Evolutionary conservation across 1,140 invertebrate genomes (phyloP), one percentile per base, ranked within the genome.

Genomic region (Sipha flava): DNA sequence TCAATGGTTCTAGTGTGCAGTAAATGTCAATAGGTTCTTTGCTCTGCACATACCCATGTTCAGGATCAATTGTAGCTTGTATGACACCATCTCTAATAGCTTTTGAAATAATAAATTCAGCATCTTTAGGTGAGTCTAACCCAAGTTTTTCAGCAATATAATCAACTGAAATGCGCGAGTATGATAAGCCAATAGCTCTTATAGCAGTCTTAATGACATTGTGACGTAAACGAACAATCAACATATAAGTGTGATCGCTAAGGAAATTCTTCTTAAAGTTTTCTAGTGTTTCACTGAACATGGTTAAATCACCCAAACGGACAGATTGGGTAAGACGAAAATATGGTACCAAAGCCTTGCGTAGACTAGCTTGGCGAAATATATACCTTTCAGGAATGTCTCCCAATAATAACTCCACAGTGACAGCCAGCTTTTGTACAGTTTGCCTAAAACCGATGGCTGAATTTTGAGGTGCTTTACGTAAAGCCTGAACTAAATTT

Each of bases 141-240:
- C 94, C 92, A 29, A 99, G 86, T 84, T 99, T 99, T 81, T 90
- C 89, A 10, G 97, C 96, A 83, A 99, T 97, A 86, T 99, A 96
- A 79, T 91, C 89, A 0, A 98, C 92, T 12, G 95, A 97, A 82
- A 99, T 99, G 68, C 95, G 89, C 0, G 97, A 98, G 86, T 99
- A 99, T 0, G 97, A 98, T 1, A 97, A 85, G 16, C 95, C 97
- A 85, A 99, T 99, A 80, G 96, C 96, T 52, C 98, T 89, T 62
- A 99, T 95, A 0, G 97, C 98, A 1, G 98, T 99, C 87, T 99
- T 99, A 84, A 99, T 99, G 2, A 99, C 98, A 89, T 99, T 99
- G 85, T 99, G 98, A 79, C 97, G 90, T 23, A 99, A 86, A 81
- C 96, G 90, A 23, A 98, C 88, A 83, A 98, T 98, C 40, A 99